Evolutionary conservation across 2,888 invertebrate species (phyloP), one percentile per base, ranked within the genome.

Genomic region (Willowsia nigromaculata): DNA sequence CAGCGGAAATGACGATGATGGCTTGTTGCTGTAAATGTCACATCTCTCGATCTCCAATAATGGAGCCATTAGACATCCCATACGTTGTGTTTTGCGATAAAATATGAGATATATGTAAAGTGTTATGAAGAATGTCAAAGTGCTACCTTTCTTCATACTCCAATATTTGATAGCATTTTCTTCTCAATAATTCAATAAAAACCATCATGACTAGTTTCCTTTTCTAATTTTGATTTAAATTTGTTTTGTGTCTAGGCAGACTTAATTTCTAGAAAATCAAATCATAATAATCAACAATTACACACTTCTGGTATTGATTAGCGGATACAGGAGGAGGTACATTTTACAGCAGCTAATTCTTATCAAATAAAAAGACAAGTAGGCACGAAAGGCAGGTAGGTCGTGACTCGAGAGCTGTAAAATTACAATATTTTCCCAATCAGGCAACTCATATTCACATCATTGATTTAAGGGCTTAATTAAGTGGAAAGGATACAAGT

Each of bases 401-500:
- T 27, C 27, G 59, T 30, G 0, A 15, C 27, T 25, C 11, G 33
- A 15, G 33, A 5, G 37, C n/a, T 33, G 37, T n/a, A n/a, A n/a
- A 68, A 37, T n/a, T 9, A 27, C 43, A 47, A 74, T 27, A 74
- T 25, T 47, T 74, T 47, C 47, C 13, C 43, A 74, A 47, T 47
- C 47, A 47, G 11, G 37, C 62, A 65, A 71, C 22, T 74, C 25
- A 47, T 27, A 47, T 43, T 3, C 30, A 13, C 30, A 15, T 27
- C 27, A 76, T 53, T 50, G 59, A 59, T 59, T 56, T 59, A 25
- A 53, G 18, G 15, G 53, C 11, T 53, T 27, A 76, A 78, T 80
- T 62, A 80, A 78, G 25, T 65, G 40, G 30, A 85, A 47, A 78
- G 78, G 85, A 85, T 65, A 65, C 33, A 47, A 33, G 71, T 85